A percentile compares a stretch with the other conserved stretches of the same genome.
Conservation (phyloP, 2,888 invertebrate species). For the Bellardia pandia region DNA sequence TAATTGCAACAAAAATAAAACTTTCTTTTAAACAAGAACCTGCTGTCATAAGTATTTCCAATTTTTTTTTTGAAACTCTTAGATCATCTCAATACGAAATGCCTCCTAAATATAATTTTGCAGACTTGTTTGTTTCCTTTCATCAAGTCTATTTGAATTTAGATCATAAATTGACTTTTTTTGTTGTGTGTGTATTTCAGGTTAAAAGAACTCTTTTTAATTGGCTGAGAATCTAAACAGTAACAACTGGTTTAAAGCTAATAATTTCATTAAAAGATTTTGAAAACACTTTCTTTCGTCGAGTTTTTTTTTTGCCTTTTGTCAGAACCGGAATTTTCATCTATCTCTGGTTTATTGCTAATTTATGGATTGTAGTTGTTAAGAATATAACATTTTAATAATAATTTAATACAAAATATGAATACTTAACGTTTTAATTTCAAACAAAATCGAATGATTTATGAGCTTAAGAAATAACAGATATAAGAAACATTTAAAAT, state of each 20-base stretch:
- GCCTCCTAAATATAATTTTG: background rate
- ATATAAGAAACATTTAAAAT: background rate
- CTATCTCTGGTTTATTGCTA: background rate
- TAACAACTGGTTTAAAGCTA: background rate
- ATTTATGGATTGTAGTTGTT: background rate
- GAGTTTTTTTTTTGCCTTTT: background rate
- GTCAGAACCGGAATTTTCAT: background rate
- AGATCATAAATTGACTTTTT: too few relatives aligned
- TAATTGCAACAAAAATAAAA: background rate
- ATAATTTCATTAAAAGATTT: background rate
- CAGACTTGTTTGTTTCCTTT: background rate
- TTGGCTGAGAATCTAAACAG: background rate
- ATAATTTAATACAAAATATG: background rate
- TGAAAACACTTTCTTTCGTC: too few relatives aligned
- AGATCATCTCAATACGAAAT: background rate
- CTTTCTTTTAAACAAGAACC: too few relatives aligned
- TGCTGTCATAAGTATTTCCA: too few relatives aligned
- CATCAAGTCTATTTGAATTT: too few relatives aligned
- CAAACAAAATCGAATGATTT: background rate
- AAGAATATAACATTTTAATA: background rate
- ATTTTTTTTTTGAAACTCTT: background rate
- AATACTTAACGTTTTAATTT: background rate
- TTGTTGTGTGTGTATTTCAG: too few relatives aligned
- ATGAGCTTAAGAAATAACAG: background rate
- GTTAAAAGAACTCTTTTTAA: too few relatives aligned